These are phyloP conservation scores for Bombus affinis DNA, from an alignment of 1,140 invertebrate species.

Conservation along the genomic window DNA sequence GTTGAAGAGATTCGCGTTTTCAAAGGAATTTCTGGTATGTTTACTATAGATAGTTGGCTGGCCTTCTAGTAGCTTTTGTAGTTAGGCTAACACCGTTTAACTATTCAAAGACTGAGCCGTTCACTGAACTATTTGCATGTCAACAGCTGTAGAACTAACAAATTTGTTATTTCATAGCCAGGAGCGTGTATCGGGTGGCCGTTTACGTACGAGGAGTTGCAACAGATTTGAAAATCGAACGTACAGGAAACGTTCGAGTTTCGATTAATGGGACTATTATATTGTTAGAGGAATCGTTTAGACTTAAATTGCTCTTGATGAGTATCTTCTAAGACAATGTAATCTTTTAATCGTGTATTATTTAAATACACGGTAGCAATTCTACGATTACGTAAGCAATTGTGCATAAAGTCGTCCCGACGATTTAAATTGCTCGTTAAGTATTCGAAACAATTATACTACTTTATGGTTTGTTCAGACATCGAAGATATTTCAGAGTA, in stretches of 20 bases:
- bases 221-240: neutral
- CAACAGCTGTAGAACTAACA: slow-evolving; percentile 41
- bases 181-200: neutral
- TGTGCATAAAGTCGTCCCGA: neutral
- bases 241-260: neutral
- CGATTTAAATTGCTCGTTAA: neutral
- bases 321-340: neutral
- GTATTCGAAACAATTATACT: neutral
- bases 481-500: neutral
- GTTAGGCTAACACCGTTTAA: slow-evolving; percentile 6
- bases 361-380: neutral
- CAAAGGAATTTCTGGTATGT: slow-evolving; percentile 49
- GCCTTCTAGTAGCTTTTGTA: slow-evolving; percentile 32
- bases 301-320: neutral
- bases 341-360: neutral
- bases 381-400: neutral
- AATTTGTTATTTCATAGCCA: slow-evolving; percentile 29
- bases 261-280: neutral
- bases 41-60: slow-evolving; percentile 50
- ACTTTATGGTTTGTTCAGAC: neutral
- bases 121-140: slow-evolving; percentile 10
- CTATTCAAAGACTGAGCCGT: slow-evolving; percentile 10
- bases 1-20: slow-evolving; percentile 13
- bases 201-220: neutral
- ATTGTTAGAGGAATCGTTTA: neutral